Conservation (phyloP, 2,113 vertebrate genomes). For the Passerina amoena region DNA sequence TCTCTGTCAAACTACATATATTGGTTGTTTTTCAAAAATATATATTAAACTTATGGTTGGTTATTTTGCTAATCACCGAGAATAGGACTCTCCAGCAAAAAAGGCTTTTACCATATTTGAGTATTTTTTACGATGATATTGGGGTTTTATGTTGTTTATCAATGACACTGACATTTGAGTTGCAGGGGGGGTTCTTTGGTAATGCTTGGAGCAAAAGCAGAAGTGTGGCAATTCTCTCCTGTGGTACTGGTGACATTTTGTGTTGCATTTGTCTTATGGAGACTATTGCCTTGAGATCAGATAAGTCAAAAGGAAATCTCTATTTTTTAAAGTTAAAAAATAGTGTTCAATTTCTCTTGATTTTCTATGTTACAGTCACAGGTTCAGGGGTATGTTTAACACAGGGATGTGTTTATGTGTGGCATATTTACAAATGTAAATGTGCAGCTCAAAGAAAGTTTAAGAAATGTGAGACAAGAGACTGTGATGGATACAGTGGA, state of each 20-base stretch:
- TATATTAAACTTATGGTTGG: neutral
- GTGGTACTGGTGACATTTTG: neutral
- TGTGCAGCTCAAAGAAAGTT: neutral
- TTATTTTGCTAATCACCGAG: neutral
- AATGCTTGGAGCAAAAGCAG: neutral
- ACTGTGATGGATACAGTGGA: neutral
- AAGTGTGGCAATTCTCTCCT: neutral
- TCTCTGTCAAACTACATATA: neutral
- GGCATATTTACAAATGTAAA: neutral
- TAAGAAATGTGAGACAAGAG: neutral
- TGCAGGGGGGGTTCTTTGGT: neutral
- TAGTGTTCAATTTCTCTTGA: neutral
- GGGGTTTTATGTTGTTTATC: neutral
- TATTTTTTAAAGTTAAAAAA: accelerated
- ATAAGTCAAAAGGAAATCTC: neutral
- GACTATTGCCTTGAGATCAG: neutral
- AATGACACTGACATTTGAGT: neutral
- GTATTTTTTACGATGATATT: neutral
- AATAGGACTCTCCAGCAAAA: neutral
- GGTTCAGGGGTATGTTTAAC: neutral
- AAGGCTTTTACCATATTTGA: neutral
- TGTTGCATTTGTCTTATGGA: neutral
- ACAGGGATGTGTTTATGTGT: neutral
- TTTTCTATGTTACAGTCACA: neutral
- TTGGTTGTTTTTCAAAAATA: neutral